Evolutionary conservation across 1,140 invertebrate species (phyloP).

Genomic region (Lordiphosa stackelbergi): DNA sequence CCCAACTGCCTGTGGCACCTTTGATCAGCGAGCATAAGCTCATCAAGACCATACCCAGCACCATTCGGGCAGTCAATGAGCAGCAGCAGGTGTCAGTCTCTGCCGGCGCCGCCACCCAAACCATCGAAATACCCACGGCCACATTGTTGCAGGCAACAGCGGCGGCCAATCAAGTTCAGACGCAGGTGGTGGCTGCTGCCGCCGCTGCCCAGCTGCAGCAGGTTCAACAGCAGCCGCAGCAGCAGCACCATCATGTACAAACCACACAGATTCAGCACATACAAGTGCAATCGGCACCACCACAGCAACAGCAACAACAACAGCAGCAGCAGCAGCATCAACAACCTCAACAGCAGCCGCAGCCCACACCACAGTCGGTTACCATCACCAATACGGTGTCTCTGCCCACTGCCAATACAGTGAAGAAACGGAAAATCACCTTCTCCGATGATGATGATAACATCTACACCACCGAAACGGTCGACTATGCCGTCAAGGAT

Average conservation of each 20-base stretch:
- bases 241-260: slow-evolving; percentile 65
- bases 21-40: slow-evolving; percentile 73
- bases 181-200: slow-evolving; percentile 44
- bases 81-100: slow-evolving; percentile 42
- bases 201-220: slow-evolving; percentile 48
- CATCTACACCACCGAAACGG: slow-evolving; percentile 75
- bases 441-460: slow-evolving; percentile 76
- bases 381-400: slow-evolving; percentile 53
- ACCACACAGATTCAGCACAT: slow-evolving; percentile 67
- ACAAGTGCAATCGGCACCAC: slow-evolving; percentile 57
- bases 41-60: slow-evolving; percentile 75
- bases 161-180: slow-evolving; percentile 58
- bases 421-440: slow-evolving; percentile 73
- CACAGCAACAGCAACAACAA: slow-evolving; percentile 46
- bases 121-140: slow-evolving; percentile 71
- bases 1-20: slow-evolving; percentile 61
- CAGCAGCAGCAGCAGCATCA: slow-evolving; percentile 43
- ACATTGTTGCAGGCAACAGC: slow-evolving; percentile 61
- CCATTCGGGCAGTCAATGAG: slow-evolving; percentile 69
- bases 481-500: slow-evolving; percentile 72
- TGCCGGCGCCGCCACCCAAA: slow-evolving; percentile 58
- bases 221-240: slow-evolving; percentile 38
- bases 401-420: slow-evolving; percentile 41
- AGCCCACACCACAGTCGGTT: slow-evolving; percentile 36
- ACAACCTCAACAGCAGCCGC: slow-evolving; percentile 34